Evolutionary conservation across 2,888 invertebrate genomes (phyloP).

Genomic region (Barypeithes pellucidus): DNA sequence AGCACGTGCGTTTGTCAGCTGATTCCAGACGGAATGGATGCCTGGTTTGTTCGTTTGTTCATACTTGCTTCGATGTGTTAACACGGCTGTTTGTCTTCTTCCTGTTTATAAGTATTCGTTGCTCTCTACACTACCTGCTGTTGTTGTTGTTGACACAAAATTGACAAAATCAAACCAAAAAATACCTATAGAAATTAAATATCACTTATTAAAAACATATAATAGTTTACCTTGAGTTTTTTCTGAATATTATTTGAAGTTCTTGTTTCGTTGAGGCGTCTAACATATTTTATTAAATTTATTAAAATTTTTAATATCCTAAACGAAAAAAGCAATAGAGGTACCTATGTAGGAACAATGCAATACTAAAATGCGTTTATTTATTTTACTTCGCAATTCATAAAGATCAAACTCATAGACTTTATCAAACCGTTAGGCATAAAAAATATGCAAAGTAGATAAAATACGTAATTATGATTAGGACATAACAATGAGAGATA

Average conservation of each 20-base stretch:
- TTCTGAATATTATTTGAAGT: constrained; percentile 7
- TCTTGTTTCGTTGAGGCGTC: neutral
- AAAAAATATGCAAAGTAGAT: neutral
- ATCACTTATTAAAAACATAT: neutral
- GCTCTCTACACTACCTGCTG: too few relatives aligned
- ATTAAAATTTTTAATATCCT: neutral
- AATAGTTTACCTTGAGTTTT: constrained; percentile 29
- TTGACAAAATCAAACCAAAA: neutral
- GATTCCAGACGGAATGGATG: too few relatives aligned
- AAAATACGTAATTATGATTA: too few relatives aligned
- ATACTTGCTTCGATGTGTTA: too few relatives aligned
- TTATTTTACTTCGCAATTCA: constrained; percentile 1
- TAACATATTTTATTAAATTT: neutral
- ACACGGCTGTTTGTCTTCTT: too few relatives aligned
- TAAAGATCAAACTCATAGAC: neutral
- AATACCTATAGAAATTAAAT: neutral
- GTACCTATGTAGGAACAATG: neutral
- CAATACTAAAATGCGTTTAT: neutral
- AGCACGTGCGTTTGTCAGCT: too few relatives aligned
- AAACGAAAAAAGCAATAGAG: neutral
- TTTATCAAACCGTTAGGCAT: neutral
- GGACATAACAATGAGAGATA: neutral
- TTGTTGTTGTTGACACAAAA: neutral
- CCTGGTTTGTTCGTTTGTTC: too few relatives aligned
- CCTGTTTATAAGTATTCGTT: too few relatives aligned